These are phyloP conservation scores for Ia io DNA, from an alignment of 2,113 vertebrate genomes.

Conservation along the genomic window DNA sequence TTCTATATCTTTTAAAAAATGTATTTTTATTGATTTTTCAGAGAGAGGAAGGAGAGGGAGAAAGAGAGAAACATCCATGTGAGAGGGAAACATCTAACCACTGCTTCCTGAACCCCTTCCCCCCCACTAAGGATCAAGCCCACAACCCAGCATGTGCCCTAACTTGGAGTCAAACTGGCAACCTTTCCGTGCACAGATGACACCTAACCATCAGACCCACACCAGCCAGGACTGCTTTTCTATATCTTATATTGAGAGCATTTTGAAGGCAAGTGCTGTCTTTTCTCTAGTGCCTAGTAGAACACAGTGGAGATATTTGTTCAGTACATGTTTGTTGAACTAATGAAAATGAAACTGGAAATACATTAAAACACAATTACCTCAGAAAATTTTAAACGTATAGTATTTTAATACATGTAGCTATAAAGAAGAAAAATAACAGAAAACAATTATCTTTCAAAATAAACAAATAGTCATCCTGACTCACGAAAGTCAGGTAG, in stretches of 20 bases:
- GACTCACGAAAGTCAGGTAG: not conserved
- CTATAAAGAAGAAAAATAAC: not conserved
- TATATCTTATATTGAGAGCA: not conserved
- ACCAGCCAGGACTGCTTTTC: not conserved
- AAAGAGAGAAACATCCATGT: too few species aligned
- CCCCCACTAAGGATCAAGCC: too few species aligned
- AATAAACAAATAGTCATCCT: not conserved
- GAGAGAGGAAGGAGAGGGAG: too few species aligned
- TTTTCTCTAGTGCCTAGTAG: not conserved
- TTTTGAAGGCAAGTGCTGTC: not conserved
- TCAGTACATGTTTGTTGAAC: not conserved
- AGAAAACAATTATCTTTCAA: slow-evolving; percentile 2
- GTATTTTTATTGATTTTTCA: too few species aligned
- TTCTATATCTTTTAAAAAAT: not conserved
- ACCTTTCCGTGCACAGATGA: too few species aligned
- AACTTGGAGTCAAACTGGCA: too few species aligned
- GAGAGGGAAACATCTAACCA: too few species aligned
- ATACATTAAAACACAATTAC: not conserved
- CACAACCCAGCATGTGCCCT: too few species aligned
- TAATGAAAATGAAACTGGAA: not conserved
- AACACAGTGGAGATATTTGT: not conserved
- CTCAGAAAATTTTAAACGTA: not conserved
- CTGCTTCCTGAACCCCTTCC: too few species aligned
- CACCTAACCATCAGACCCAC: too few species aligned
- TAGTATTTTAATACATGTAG: not conserved